Percentiles rank a stretch among this genome's conserved stretches.
These are phyloP conservation scores for Lepidurus arcticus DNA, from an alignment of 1,140 invertebrate genomes.

Conservation along the genomic window DNA sequence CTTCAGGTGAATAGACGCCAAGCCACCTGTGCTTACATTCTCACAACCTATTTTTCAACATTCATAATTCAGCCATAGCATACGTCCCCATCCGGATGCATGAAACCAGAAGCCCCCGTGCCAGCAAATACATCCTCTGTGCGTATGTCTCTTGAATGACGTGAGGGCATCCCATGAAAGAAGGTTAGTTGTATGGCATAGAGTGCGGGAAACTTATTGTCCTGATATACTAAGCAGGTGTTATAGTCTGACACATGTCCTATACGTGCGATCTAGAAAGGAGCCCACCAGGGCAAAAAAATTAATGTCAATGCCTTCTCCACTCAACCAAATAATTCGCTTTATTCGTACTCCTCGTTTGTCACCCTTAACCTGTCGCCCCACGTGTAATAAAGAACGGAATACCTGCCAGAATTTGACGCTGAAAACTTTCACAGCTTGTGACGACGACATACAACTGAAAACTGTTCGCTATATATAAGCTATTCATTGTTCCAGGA, in stretches of 20 bases:
- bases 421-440: no score
- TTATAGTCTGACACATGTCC: slow-evolving; percentile 11
- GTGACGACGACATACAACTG: no score
- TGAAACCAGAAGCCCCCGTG: not conserved
- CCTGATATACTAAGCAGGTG: slow-evolving; percentile 14
- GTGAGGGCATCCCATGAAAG: not conserved
- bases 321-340: not conserved
- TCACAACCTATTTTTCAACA: slow-evolving; percentile 1
- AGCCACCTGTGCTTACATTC: slow-evolving; percentile 16
- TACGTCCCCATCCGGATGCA: slow-evolving; percentile 8
- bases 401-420: no score
- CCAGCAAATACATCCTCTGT: not conserved
- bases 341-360: not conserved
- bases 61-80: slow-evolving; percentile 14
- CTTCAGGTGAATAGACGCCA: not conserved
- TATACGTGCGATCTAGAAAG: not conserved
- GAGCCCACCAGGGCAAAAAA: not conserved
- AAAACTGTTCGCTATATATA: no score
- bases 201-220: not conserved
- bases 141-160: not conserved
- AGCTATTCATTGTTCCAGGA: no score
- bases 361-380: not conserved
- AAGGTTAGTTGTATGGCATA: not conserved
- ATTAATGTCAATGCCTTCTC: not conserved
- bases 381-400: not conserved